A percentile compares a stretch with the other conserved stretches of the same genome.
phyloP scores from a whole-genome alignment of 2,888 invertebrate species.

The Xestoiulus laeticollis region DNA sequence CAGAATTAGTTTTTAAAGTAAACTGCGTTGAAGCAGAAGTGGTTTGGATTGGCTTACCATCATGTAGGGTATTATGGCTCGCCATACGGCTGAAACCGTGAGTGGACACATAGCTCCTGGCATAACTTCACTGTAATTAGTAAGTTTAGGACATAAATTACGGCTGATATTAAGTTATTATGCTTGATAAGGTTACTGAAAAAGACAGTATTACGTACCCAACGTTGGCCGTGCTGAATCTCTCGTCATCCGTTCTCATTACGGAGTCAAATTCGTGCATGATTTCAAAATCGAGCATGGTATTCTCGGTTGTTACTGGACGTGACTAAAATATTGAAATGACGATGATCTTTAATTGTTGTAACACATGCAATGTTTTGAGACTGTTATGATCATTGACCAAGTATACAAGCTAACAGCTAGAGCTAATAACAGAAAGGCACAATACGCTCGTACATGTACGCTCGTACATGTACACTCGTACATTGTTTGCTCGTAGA shows the following conservation, averaged over 20 bases:
- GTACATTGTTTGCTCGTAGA: too few species aligned
- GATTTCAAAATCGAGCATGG: slow-evolving; percentile 81
- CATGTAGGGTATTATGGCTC: not conserved
- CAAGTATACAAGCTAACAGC: too few species aligned
- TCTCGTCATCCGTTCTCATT: slow-evolving; percentile 72
- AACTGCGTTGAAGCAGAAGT: not conserved
- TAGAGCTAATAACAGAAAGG: too few species aligned
- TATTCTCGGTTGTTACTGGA: slow-evolving; percentile 77
- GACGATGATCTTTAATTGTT: not conserved
- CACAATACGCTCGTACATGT: too few species aligned
- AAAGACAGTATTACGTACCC: slow-evolving; percentile 69
- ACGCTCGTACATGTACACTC: too few species aligned
- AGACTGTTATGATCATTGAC: too few species aligned
- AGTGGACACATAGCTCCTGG: slow-evolving; percentile 44
- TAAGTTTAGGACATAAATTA: too few species aligned
- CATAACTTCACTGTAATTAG: slow-evolving; percentile 39
- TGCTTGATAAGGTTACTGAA: not conserved
- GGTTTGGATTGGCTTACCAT: not conserved
- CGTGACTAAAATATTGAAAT: slow-evolving; percentile 65
- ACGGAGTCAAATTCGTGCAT: slow-evolving; percentile 80
- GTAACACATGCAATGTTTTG: too few species aligned
- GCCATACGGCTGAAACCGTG: not conserved
- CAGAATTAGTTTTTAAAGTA: not conserved
- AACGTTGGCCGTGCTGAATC: slow-evolving; percentile 76
- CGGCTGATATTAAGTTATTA: too few species aligned